Conservation (phyloP, 2,113 vertebrate genomes). For the Deroptyus accipitrinus region DNA sequence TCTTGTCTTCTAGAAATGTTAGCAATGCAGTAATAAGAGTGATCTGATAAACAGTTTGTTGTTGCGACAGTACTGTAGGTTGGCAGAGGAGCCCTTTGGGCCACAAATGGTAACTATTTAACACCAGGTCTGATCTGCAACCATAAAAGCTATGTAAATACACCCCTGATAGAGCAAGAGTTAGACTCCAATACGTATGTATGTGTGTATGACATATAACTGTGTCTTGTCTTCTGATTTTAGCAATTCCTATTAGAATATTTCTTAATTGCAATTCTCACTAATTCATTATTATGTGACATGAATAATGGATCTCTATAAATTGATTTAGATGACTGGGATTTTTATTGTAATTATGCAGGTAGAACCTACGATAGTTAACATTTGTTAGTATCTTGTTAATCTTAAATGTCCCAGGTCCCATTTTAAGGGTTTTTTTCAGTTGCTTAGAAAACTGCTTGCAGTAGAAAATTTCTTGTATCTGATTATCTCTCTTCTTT, state of each 20-base stretch:
- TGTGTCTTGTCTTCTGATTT: conserved; percentile 15
- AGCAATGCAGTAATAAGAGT: background rate
- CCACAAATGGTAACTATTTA: background rate
- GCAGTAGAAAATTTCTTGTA: background rate
- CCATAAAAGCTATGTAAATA: background rate
- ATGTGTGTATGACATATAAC: background rate
- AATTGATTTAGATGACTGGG: background rate
- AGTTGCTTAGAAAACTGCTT: background rate
- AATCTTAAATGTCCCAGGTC: background rate
- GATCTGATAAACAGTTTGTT: background rate
- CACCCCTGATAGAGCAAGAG: background rate
- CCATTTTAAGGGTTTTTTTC: background rate
- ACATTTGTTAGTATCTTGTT: background rate
- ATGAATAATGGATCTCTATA: background rate
- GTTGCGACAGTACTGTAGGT: background rate
- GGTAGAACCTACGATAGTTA: background rate
- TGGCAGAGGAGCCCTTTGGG: background rate
- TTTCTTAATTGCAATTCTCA: conserved; percentile 13
- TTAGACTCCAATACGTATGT: background rate
- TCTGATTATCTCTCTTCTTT: background rate
- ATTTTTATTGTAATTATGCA: background rate
- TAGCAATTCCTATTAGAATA: conserved; percentile 5
- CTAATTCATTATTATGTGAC: conserved; percentile 1
- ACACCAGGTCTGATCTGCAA: background rate
- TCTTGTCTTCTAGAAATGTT: background rate